Evolutionary conservation across 1,140 invertebrate species (phyloP).

Genomic region (Conus ventricosus): DNA sequence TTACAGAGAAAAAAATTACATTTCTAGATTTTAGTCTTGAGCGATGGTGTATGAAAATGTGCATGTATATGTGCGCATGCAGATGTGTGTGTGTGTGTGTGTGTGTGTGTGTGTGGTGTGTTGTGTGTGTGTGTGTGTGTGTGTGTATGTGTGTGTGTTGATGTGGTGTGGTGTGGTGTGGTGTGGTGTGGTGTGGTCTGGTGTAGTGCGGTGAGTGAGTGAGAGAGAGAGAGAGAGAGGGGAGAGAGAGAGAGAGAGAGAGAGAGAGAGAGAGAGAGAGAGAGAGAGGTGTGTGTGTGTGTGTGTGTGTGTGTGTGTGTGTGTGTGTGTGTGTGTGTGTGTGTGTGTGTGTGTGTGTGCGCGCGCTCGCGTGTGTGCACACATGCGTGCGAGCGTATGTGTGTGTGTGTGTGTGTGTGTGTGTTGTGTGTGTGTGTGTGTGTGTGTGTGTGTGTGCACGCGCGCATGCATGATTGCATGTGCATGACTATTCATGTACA

Average conservation of each 20-base stretch:
- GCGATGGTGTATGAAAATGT: too few species aligned
- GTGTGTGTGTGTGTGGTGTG: conserved; percentile 3
- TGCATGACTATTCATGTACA: not conserved
- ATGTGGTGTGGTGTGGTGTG: not conserved
- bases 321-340: conserved; percentile 9
- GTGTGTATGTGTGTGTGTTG: too few species aligned
- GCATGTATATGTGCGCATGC: not conserved
- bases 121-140: not conserved
- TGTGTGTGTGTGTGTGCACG: not conserved
- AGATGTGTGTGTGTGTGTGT: not conserved
- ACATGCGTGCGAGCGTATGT: not conserved
- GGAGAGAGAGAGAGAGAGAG: not conserved
- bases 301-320: conserved; percentile 9
- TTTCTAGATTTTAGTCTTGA: too few species aligned
- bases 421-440: conserved; percentile 1
- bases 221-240: not conserved
- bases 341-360: not conserved
- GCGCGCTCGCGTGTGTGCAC: not conserved
- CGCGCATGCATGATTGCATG: not conserved
- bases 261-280: not conserved
- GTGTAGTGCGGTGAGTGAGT: too few species aligned
- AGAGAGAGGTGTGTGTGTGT: not conserved
- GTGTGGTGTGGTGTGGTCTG: too few species aligned
- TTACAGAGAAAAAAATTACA: too few species aligned
- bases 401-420: not conserved